phyloP scores from a whole-genome alignment of 2,888 invertebrate genomes.

The Oscheius onirici region DNA sequence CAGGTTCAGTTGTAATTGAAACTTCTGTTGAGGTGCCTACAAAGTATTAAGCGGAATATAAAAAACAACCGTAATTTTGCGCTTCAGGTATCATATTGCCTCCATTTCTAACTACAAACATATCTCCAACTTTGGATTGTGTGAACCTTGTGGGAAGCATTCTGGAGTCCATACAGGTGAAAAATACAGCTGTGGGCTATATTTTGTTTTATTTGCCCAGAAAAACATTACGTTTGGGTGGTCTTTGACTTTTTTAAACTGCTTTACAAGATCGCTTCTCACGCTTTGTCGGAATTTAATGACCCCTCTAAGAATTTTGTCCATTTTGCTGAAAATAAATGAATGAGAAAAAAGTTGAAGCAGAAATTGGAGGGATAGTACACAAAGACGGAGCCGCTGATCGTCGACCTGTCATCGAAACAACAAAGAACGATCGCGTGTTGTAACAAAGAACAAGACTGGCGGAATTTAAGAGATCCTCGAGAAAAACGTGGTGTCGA shows the following conservation, averaged over 20 bases:
- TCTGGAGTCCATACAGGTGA: conserved; percentile 96
- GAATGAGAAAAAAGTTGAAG: background rate
- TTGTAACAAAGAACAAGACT: background rate
- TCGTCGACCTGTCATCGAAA: conserved; percentile 14
- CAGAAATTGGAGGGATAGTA: background rate
- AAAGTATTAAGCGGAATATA: background rate
- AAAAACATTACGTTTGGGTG: conserved; percentile 80
- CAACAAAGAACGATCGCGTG: conserved; percentile 1
- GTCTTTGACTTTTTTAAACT: conserved; percentile 87
- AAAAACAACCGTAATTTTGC: conserved; percentile 80
- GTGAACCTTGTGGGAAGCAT: conserved; percentile 95
- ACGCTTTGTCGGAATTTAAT: conserved; percentile 86
- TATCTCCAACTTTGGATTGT: conserved; percentile 90
- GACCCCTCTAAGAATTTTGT: conserved; percentile 83
- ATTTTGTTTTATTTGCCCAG: conserved; percentile 56
- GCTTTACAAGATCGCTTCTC: conserved; percentile 80
- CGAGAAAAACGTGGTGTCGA: too few species aligned
- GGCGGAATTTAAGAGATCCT: too few species aligned
- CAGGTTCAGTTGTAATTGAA: conserved; percentile 90
- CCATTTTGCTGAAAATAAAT: conserved; percentile 39
- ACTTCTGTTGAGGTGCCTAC: conserved; percentile 57
- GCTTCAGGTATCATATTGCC: conserved; percentile 93
- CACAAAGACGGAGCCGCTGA: background rate
- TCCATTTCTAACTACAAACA: conserved; percentile 96
- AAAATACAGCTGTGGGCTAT: conserved; percentile 94